Base-by-base conservation (phyloP, 2,888 invertebrate species). In the Odontocerum albicorne region DNA sequence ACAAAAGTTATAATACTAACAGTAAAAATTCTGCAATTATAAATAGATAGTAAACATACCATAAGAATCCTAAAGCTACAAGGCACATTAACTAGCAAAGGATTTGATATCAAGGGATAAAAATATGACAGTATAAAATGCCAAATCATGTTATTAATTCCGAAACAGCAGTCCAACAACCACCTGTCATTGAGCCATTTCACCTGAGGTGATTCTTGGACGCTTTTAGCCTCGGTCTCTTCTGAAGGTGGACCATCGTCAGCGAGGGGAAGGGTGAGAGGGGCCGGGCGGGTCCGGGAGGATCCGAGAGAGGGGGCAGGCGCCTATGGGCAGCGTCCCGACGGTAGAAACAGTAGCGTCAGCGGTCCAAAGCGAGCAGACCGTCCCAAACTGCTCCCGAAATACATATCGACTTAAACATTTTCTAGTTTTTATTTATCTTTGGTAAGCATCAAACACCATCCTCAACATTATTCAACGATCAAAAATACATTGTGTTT, bases 251-350 rank as follows among this genome's bases (percentile, higher is more conserved):
- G n/a, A n/a, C n/a, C 40, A 10, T 8, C 15, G 7, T 3, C 4
- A 16, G 31, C 27, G 38, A 35, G 36, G 45, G 31, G 31, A 20
- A 22, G 36, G n/a, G n/a, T n/a, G n/a, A 16, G 45, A 10, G 13
- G 21, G 31, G 43, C 35, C 12, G 39, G 33, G 4, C 6, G 15
- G 22, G 22, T 62, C 66, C 65, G 57, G 63, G 64, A 66, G 66
- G 63, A 65, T 59, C 61, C 63, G 64, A 64, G 66, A 63, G 66
- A 64, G 66, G 62, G 61, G 62, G 57, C 62, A 60, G 62, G 52
- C 56, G 57, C 59, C 49, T 65, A 62, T 63, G 62, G 65, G 67
- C 66, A 66, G 66, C 66, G 64, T 75, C 76, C 72, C 77, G 76
- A 73, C 76, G 71, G 71, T 69, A 74, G 63, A 76, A 40, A 22